phyloP scores from a whole-genome alignment of 1,140 invertebrate species.

The Drosophila bipectinata region DNA sequence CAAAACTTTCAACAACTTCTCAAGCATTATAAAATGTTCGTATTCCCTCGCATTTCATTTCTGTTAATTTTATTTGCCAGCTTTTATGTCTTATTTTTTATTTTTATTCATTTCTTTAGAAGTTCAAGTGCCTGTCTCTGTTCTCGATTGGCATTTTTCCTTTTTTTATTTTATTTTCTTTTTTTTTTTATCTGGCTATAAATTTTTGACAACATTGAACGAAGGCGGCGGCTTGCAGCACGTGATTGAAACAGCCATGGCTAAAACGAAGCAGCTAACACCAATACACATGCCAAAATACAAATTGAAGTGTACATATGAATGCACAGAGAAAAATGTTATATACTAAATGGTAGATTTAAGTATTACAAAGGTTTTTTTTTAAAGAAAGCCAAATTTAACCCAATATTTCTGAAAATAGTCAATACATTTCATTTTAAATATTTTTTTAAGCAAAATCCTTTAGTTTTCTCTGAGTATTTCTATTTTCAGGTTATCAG shows the following conservation, averaged over 20 bases:
- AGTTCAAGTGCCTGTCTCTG: slow-evolving; percentile 15
- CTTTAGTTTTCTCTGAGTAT: neutral
- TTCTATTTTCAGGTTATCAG: slow-evolving; percentile 25
- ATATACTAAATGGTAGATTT: neutral
- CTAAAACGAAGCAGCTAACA: slow-evolving; percentile 9
- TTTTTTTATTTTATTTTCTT: slow-evolving; percentile 2
- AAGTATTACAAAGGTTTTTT: neutral
- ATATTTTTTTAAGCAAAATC: too few species aligned
- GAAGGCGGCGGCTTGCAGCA: slow-evolving; percentile 54
- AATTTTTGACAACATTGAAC: slow-evolving; percentile 76
- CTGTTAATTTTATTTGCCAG: slow-evolving; percentile 79
- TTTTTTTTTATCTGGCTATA: slow-evolving; percentile 29
- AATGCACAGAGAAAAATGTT: neutral
- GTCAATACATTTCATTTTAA: too few species aligned
- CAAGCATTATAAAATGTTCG: slow-evolving; percentile 10
- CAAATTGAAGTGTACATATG: slow-evolving; percentile 1
- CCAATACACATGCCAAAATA: neutral
- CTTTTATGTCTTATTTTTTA: slow-evolving; percentile 66
- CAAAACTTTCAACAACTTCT: slow-evolving; percentile 33
- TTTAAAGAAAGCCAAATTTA: too few species aligned
- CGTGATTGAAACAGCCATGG: slow-evolving; percentile 58
- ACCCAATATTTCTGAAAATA: too few species aligned
- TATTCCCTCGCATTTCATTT: slow-evolving; percentile 37
- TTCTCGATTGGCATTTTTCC: neutral
- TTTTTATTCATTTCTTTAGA: slow-evolving; percentile 72